Base-by-base conservation (phyloP, 2,888 invertebrate genomes). In the Drosophila kanekoi region DNA sequence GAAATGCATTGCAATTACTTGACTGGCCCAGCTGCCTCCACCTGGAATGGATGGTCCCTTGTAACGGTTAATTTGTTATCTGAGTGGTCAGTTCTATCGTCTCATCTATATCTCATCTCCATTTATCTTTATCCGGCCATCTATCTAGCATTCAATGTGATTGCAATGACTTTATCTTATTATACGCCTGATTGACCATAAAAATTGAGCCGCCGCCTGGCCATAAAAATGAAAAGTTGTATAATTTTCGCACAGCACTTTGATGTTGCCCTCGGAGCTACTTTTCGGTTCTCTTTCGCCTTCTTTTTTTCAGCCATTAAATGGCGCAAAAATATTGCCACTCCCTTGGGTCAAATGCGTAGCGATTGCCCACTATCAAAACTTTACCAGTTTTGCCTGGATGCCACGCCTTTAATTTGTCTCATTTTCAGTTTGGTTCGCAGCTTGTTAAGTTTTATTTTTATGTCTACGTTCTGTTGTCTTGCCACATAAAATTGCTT, bases 131-230 rank as follows among this genome's bases (percentile, higher is more conserved):
- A 14, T 32, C 43, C 18, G 18, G 18, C 41, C 13, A 41, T 20
- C 48, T 23, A 45, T 40, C 45, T 40, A 58, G 56, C 67, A 69
- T 43, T 62, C 68, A 47, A 53, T 58, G 62, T 58, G 69, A 72
- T 77, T 59, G 69, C 81, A 76, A 72, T 76, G 71, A 61, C 79
- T 74, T 78, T 79, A 83, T 83, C 86, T 86, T 74, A 86, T 83
- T 83, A 80, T 76, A 69, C 83, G 83, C 76, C 73, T 70, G 86
- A 83, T 83, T 83, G 86, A 78, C 68, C 83, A 78, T 67, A 18
- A 73, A 82, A 79, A 82, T 79, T 81, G 79, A 79, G 72, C 60
- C 63, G 61, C 66, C 57, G 52, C 71, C 45, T 72, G 73, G 63
- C 59, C 74, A 79, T 73, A 66, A 78, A 78, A 80, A 80, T 78